A percentile compares a stretch with the other conserved stretches of the same genome.
phyloP scores from a whole-genome alignment of 2,888 invertebrate species.

The Spodoptera littoralis region DNA sequence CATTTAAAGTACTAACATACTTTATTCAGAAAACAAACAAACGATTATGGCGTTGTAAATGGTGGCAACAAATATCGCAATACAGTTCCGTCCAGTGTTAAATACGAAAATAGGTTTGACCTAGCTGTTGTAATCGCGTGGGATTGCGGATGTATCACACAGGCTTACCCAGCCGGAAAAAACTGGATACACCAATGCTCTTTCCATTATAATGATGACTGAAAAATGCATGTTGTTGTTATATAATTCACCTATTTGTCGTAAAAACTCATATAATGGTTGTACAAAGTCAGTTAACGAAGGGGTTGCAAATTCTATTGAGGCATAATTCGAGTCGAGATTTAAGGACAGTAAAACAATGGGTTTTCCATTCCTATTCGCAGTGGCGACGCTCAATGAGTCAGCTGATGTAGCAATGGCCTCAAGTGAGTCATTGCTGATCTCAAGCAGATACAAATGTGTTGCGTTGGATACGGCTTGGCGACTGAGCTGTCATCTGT shows the following conservation, averaged over 20 bases:
- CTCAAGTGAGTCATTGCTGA: constrained; percentile 79
- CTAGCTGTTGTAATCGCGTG: constrained; percentile 75
- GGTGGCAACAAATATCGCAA: constrained; percentile 59
- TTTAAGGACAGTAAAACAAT: constrained; percentile 81
- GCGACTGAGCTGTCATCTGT: constrained; percentile 45
- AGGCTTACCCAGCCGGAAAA: constrained; percentile 78
- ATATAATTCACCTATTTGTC: constrained; percentile 14
- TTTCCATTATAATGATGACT: constrained; percentile 53
- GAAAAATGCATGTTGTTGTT: constrained; percentile 26
- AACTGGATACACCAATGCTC: constrained; percentile 64
- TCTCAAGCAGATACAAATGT: constrained; percentile 73
- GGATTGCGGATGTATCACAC: constrained; percentile 78
- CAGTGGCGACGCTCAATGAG: constrained; percentile 74
- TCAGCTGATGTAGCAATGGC: constrained; percentile 85
- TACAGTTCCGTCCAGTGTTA: constrained; percentile 68
- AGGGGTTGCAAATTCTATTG: constrained; percentile 18
- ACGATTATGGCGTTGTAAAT: constrained; percentile 55
- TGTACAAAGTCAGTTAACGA: constrained; percentile 8
- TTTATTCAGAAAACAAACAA: constrained; percentile 38
- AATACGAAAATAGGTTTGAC: constrained; percentile 78
- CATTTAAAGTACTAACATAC: no score
- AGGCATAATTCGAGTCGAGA: constrained; percentile 42
- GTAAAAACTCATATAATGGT: constrained; percentile 7
- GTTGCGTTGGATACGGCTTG: constrained; percentile 67
- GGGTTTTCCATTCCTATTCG: constrained; percentile 80